phyloP scores from a whole-genome alignment of 2,797 vertebrate genomes.

The Onychomys torridus region DNA sequence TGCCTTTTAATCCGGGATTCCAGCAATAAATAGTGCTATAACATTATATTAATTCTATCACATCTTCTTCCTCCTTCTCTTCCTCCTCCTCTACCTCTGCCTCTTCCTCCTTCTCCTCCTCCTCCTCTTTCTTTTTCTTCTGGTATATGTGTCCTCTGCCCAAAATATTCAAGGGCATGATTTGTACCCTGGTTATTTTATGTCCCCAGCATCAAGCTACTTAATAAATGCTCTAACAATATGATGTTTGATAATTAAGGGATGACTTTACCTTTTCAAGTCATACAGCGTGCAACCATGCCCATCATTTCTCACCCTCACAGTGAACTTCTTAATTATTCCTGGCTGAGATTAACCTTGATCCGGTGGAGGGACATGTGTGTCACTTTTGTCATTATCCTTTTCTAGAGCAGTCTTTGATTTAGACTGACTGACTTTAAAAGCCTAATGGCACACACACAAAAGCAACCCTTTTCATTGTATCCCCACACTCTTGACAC shows the following conservation, averaged over 20 bases:
- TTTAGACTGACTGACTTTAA: conserved; percentile 2
- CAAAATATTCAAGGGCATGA: conserved; percentile 28
- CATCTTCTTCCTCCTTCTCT: neutral
- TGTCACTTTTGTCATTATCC: neutral
- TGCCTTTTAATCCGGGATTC: neutral
- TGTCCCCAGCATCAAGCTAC: neutral
- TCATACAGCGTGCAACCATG: neutral
- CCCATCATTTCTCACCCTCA: conserved; percentile 52
- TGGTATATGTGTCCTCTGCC: neutral
- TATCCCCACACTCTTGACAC: neutral
- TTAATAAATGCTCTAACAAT: conserved; percentile 58
- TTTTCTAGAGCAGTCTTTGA: conserved; percentile 16
- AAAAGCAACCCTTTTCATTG: neutral
- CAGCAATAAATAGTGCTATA: neutral
- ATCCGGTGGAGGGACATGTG: neutral
- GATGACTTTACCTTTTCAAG: conserved; percentile 55
- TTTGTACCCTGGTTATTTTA: conserved; percentile 57
- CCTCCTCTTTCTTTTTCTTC: no score
- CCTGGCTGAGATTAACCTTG: neutral
- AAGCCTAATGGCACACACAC: neutral
- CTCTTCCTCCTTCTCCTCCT: no score
- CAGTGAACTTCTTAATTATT: neutral
- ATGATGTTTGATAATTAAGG: conserved; percentile 52
- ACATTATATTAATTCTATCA: neutral
- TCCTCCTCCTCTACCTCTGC: no score